These are phyloP conservation scores for Poecile atricapillus DNA, from an alignment of 2,113 vertebrate species.

Conservation along the genomic window DNA sequence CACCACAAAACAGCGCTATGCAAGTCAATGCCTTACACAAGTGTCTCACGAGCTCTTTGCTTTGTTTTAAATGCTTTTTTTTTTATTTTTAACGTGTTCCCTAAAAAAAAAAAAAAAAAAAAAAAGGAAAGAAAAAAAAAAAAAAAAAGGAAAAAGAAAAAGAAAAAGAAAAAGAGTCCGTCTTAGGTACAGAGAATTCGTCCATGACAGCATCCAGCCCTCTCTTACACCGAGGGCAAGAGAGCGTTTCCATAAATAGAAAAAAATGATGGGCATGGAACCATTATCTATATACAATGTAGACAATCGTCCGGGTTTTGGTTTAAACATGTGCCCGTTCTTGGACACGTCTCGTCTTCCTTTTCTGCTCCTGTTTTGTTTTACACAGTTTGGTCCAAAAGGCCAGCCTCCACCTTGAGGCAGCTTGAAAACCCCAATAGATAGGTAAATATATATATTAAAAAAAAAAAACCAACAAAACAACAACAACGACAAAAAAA, in stretches of 20 bases:
- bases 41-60: slow-evolving; percentile 22
- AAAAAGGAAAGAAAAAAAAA: not conserved
- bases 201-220: slow-evolving; percentile 49
- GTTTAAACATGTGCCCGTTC: slow-evolving; percentile 54
- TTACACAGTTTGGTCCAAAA: slow-evolving; percentile 62
- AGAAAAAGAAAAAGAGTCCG: not conserved
- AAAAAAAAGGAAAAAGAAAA: not conserved
- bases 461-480: not conserved
- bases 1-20: not conserved
- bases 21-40: slow-evolving; percentile 26
- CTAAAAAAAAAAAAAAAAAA: not conserved
- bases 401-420: slow-evolving; percentile 16
- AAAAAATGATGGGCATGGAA: slow-evolving; percentile 58
- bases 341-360: slow-evolving; percentile 29
- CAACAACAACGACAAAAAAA: not conserved
- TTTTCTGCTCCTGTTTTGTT: slow-evolving; percentile 55
- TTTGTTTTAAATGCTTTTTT: slow-evolving; percentile 10
- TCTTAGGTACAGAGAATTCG: slow-evolving; percentile 52
- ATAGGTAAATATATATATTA: slow-evolving; percentile 20
- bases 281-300: slow-evolving; percentile 62
- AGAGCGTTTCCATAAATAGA: slow-evolving; percentile 67
- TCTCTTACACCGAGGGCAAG: slow-evolving; percentile 27
- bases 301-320: slow-evolving; percentile 59
- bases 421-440: slow-evolving; percentile 35
- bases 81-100: slow-evolving; percentile 6